A percentile compares a stretch with the other conserved stretches of the same genome.
Conservation (phyloP, 2,888 invertebrate species). For the Drosophila pseudotalamancana region DNA sequence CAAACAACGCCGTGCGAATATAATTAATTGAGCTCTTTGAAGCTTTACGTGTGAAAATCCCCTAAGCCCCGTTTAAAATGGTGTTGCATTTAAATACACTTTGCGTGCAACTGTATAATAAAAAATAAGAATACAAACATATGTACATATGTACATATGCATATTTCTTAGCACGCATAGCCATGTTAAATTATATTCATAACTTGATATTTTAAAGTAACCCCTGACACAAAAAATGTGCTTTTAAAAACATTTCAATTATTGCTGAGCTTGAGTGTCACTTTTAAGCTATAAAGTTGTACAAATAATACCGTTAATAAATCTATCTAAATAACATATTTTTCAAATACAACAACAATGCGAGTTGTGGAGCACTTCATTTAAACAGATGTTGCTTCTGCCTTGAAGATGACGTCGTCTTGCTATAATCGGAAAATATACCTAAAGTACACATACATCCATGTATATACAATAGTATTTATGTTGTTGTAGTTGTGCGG, state of each 20-base stretch:
- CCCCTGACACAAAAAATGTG: too few species aligned
- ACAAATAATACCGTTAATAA: neutral
- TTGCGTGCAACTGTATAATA: slow-evolving; percentile 4
- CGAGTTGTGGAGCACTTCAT: slow-evolving; percentile 5
- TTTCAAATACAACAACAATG: neutral
- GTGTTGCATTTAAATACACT: neutral
- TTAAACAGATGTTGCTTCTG: slow-evolving; percentile 56
- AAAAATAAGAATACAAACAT: neutral
- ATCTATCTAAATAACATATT: slow-evolving; percentile 1
- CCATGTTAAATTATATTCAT: neutral
- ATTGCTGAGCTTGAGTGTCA: neutral
- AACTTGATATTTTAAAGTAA: too few species aligned
- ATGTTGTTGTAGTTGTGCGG: slow-evolving; percentile 24
- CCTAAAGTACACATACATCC: slow-evolving; percentile 16
- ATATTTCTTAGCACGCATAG: neutral
- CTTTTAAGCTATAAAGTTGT: neutral
- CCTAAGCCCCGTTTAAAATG: neutral
- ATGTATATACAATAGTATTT: slow-evolving; percentile 14
- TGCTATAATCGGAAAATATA: slow-evolving; percentile 50
- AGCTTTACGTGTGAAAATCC: neutral
- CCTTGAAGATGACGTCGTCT: slow-evolving; percentile 64
- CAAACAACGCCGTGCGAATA: neutral
- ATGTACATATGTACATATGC: neutral
- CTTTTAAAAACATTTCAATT: neutral
- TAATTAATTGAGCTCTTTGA: neutral